Conservation (phyloP, 2,888 invertebrate species). For the Drosophila pegasa region DNA sequence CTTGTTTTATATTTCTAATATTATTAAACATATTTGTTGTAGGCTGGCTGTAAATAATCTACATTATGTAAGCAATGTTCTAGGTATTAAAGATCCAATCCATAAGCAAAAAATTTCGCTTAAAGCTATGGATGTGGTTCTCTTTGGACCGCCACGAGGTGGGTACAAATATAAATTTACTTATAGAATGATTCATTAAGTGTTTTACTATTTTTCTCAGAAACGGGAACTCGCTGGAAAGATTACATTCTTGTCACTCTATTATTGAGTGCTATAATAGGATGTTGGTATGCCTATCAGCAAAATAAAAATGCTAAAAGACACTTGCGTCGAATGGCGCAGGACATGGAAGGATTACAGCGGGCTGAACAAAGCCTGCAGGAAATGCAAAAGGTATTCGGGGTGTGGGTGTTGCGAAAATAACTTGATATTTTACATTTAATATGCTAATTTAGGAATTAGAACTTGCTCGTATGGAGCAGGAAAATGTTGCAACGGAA, state of each 20-base stretch:
- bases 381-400: conserved; percentile 90
- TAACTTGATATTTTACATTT: neutral
- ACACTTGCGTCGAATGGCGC: conserved; percentile 95
- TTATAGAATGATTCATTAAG: neutral
- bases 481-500: conserved; percentile 92
- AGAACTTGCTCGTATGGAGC: conserved; percentile 92
- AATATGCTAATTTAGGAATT: conserved; percentile 85
- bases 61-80: conserved; percentile 93
- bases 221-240: conserved; percentile 93
- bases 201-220: conserved; percentile 83
- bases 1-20: no score
- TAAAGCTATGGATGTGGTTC: conserved; percentile 99
- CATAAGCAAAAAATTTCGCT: conserved; percentile 98
- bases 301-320: conserved; percentile 95
- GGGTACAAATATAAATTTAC: conserved; percentile 68
- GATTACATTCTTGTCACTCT: conserved; percentile 94
- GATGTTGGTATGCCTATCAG: conserved; percentile 96
- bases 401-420: no score
- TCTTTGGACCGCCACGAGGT: conserved; percentile 99
- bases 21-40: conserved; percentile 45
- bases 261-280: conserved; percentile 93
- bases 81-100: conserved; percentile 98
- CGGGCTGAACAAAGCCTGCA: conserved; percentile 95
- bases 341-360: conserved; percentile 96
- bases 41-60: conserved; percentile 98